Evolutionary conservation across 1,140 invertebrate genomes (phyloP).

Genomic region (Bombus sibiricus): DNA sequence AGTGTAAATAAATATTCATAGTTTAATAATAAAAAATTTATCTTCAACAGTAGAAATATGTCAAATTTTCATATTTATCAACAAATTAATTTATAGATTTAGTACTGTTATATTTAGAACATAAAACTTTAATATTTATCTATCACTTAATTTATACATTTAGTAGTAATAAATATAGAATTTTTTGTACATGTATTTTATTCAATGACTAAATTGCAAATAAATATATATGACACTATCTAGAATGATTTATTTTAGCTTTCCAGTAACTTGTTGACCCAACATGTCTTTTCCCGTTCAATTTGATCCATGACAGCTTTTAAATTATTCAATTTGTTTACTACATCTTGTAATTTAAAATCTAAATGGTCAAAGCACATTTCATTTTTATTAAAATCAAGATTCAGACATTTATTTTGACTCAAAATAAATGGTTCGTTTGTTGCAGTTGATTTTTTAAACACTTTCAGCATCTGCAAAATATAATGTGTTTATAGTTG

Average conservation of each 20-base stretch:
- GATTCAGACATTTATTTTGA: slow-evolving; percentile 34
- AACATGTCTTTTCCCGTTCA: slow-evolving; percentile 56
- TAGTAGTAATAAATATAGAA: not conserved
- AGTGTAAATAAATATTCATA: slow-evolving; percentile 67
- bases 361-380: slow-evolving; percentile 35
- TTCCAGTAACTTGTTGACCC: slow-evolving; percentile 57
- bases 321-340: slow-evolving; percentile 65
- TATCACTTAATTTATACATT: not conserved
- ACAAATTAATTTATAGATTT: not conserved
- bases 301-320: slow-evolving; percentile 62
- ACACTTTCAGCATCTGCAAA: slow-evolving; percentile 49
- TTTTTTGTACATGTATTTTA: slow-evolving; percentile 10
- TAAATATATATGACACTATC: not conserved
- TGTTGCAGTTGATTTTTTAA: not conserved
- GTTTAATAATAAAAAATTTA: slow-evolving; percentile 57
- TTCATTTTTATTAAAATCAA: slow-evolving; percentile 18
- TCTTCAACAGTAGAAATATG: slow-evolving; percentile 43
- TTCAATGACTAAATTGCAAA: not conserved
- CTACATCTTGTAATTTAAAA: slow-evolving; percentile 47
- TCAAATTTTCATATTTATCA: slow-evolving; percentile 5
- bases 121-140: too few relatives aligned
- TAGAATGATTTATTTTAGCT: slow-evolving; percentile 32
- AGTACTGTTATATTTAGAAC: not conserved
- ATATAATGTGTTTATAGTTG: not conserved
- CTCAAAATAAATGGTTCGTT: not conserved